Base-by-base conservation (phyloP, 2,888 invertebrate species). In the Tiliacea aurago region DNA sequence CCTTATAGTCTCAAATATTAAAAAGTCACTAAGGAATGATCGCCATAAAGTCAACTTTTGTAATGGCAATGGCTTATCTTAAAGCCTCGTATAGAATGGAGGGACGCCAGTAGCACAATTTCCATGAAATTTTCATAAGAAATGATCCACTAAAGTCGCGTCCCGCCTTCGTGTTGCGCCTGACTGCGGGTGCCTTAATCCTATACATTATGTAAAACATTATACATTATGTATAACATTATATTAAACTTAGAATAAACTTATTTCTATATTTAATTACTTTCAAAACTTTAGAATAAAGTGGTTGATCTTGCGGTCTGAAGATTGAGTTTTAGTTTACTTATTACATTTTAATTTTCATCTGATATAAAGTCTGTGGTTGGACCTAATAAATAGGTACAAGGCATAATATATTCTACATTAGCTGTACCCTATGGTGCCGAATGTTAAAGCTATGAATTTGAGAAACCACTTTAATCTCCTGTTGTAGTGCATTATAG, bases 11-110 rank as follows among this genome's bases (percentile, higher is more conserved):
- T 20, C 11, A 51, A 49, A 53, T 65, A 77, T 76, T 71, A 76
- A 66, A 76, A 71, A 23, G 65, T 66, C 51, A 69, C 69, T 76
- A 69, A 23, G 23, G 33, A 58, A 62, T 68, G 23, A 76, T 76
- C 47, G n/a, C 10, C 37, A 58, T 20, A 51, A 71, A 23, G 28
- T 28, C 56, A 47, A 56, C 56, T 28, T 61, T 62, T 63, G 13
- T 65, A 69, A 43, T 43, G 20, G 43, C 11, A 4, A 4, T 20
- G 43, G 15, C 18, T 41, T 75, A 41, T 56, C 37, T 45, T 37
- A 37, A 37, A 37, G 37, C 4, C 4, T 6, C 37, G 2, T 3
- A 3, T 3, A 28, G 37, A 37, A 37, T 4, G 37, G 37, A 2
- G 37, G 5, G 37, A 37, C 37, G 37, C 37, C 37, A 4, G 37